Conservation (phyloP, 2,888 invertebrate species). For the Dendrolimus houi region DNA sequence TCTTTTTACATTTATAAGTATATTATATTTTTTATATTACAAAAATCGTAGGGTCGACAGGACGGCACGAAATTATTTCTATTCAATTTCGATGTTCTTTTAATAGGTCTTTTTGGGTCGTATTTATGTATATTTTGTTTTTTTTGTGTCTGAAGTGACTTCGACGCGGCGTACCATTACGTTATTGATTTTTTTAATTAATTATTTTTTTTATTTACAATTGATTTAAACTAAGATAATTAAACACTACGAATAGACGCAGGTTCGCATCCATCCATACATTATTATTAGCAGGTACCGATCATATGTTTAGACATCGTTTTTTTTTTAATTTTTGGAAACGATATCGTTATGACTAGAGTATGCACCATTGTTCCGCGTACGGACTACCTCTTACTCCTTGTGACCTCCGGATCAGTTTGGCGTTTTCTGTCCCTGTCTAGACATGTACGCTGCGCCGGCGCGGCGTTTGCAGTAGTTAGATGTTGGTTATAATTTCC, state of each 20-base stretch:
- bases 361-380: constrained; percentile 67
- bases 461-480: no score
- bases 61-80: constrained; percentile 75
- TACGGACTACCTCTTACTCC: constrained; percentile 33
- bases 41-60: constrained; percentile 76
- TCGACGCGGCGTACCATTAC: constrained; percentile 35
- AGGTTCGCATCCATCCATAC: constrained; percentile 75
- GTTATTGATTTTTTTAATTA: constrained; percentile 27
- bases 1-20: constrained; percentile 60
- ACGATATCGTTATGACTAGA: constrained; percentile 56
- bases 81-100: constrained; percentile 72
- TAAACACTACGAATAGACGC: constrained; percentile 74
- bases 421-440: constrained; percentile 14
- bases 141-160: constrained; percentile 28
- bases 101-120: constrained; percentile 61
- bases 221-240: constrained; percentile 73
- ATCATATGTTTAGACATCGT: constrained; percentile 62
- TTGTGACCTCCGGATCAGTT: constrained; percentile 16
- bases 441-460: neutral
- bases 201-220: constrained; percentile 64
- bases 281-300: constrained; percentile 71
- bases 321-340: constrained; percentile 22
- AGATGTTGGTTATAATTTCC: no score
- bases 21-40: constrained; percentile 59
- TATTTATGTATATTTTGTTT: constrained; percentile 23